Conservation (phyloP, 2,888 invertebrate species). For the Mythimna ferrago region DNA sequence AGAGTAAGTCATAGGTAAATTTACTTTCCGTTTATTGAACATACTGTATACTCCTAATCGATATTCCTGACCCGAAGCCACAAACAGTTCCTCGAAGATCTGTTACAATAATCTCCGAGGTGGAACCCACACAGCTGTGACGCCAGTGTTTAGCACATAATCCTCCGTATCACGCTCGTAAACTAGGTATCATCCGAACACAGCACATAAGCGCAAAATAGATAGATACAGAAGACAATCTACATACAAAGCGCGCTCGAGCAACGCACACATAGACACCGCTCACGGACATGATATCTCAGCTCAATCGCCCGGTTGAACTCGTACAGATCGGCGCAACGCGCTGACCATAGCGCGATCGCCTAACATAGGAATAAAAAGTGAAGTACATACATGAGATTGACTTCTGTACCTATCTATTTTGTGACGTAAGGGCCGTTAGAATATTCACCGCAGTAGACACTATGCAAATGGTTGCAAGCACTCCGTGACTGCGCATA, state of each 20-base stretch:
- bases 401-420: no score
- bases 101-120: background rate
- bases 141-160: slow-evolving; percentile 12
- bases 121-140: slow-evolving; percentile 8
- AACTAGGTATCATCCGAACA: slow-evolving; percentile 21
- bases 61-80: background rate
- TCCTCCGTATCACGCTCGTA: slow-evolving; percentile 16
- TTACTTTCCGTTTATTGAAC: background rate
- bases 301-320: no score
- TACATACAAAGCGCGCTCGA: no score
- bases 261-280: no score
- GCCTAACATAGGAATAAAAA: no score
- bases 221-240: no score
- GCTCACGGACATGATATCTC: no score
- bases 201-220: slow-evolving; percentile 1
- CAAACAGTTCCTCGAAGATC: background rate
- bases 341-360: no score
- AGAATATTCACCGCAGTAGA: slow-evolving; percentile 51
- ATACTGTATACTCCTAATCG: background rate
- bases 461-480: slow-evolving; percentile 57
- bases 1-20: background rate
- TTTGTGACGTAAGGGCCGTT: slow-evolving; percentile 12
- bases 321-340: no score
- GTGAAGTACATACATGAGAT: no score
- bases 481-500: slow-evolving; percentile 59